Base-by-base conservation (phyloP, 2,113 vertebrate genomes). In the Syngnathoides biaculeatus region DNA sequence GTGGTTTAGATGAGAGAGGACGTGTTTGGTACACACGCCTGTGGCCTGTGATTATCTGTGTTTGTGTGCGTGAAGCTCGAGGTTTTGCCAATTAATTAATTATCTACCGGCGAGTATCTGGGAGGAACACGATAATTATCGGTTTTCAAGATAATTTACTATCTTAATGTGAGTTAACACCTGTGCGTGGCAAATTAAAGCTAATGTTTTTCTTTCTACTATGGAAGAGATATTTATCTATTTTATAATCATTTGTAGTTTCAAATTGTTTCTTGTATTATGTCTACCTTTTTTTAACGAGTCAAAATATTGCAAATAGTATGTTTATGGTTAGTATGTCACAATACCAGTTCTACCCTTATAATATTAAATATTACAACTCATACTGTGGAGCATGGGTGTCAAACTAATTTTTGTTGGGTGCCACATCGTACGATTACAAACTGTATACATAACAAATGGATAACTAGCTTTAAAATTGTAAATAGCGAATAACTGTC, bases 21-120 rank as follows among this genome's bases (percentile, higher is more conserved):
- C 67, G 42, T 84, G 71, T 81, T 72, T 55, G 39, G 62, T 69
- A 68, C 56, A 67, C 71, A 78, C 66, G 71, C 65, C 55, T 72
- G 53, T 8, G 53, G 71, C 65, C 55, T 72, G 53, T 8, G 53
- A 60, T 40, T 14, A 57, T 55, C 5, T 55, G 30, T 35, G 55
- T 57, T 27, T 15, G 55, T 30, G 26, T 57, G 45, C 42, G 60
- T 26, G 6, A 61, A 39, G 58, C n/a, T 22, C 20, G 11, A 61
- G 58, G 39, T 43, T 62, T 62, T 7, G n/a, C 15, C 27, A 8
- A 62, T 62, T 43, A n/a, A 43, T 62, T 62, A 15, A 62, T 45
- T 43, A 62, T 62, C 60, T 40, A 43, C 39, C 10, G 10, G 38
- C 17, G 22, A 43, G 22, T 24, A 62, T 19, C 22, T 43, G 13